Conservation (phyloP, 1,140 invertebrate genomes). For the Physella acuta region DNA sequence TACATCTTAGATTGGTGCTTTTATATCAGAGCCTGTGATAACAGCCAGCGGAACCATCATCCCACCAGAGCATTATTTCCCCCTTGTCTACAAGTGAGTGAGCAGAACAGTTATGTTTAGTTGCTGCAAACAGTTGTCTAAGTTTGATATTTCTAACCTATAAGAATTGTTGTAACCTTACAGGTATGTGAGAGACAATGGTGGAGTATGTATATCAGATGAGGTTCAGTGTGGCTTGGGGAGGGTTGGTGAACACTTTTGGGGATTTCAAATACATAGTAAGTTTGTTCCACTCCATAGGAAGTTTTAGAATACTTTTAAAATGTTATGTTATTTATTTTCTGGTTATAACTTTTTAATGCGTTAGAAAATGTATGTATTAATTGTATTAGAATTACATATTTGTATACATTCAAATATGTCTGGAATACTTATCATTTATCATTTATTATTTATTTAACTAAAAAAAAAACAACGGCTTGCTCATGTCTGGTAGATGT, state of each 20-base stretch:
- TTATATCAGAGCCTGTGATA: constrained; percentile 41
- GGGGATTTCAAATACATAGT: constrained; percentile 91
- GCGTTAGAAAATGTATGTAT: too few species aligned
- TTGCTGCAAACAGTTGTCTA: too few species aligned
- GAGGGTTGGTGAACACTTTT: constrained; percentile 89
- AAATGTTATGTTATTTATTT: not conserved
- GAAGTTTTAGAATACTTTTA: not conserved
- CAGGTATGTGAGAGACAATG: constrained; percentile 68
- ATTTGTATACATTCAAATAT: too few species aligned
- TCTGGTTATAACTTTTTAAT: not conserved
- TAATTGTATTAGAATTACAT: too few species aligned
- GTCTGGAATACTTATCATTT: too few species aligned
- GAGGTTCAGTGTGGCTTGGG: constrained; percentile 99
- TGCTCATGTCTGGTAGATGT: too few species aligned
- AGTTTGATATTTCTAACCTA: not conserved
- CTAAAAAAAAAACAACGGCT: too few species aligned
- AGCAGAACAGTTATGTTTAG: too few species aligned
- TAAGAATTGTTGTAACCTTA: too few species aligned
- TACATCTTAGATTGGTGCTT: constrained; percentile 39
- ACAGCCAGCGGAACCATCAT: constrained; percentile 86
- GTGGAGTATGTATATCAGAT: constrained; percentile 94
- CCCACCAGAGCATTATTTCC: constrained; percentile 83
- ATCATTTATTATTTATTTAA: too few species aligned
- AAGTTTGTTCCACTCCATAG: too few species aligned
- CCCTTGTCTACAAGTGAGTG: constrained; percentile 79